phyloP scores from a whole-genome alignment of 2,797 vertebrate genomes.

The Cossypha niveicapilla region DNA sequence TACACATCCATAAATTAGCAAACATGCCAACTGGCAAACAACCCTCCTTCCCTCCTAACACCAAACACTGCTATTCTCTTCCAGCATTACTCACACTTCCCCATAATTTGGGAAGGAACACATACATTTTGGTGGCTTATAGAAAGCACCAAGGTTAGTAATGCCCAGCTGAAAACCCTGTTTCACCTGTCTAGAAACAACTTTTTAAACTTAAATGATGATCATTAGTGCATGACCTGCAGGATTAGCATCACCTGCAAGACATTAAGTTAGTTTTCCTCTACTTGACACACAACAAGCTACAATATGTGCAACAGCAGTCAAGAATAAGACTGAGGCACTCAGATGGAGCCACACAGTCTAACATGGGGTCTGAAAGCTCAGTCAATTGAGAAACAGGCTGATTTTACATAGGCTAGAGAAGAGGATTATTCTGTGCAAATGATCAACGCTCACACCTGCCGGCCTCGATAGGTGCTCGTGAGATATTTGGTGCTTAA shows the following conservation, averaged over 20 bases:
- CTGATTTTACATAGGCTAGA: not conserved
- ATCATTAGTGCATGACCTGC: not conserved
- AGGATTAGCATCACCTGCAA: not conserved
- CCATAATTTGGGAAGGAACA: not conserved
- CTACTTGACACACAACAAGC: not conserved
- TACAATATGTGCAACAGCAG: not conserved
- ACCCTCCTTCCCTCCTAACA: not conserved
- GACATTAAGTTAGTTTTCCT: not conserved
- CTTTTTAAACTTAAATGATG: not conserved
- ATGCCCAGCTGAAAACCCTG: not conserved
- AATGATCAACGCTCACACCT: not conserved
- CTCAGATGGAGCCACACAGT: not conserved
- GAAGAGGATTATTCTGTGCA: not conserved
- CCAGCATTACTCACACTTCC: not conserved
- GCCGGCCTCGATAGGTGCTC: not conserved
- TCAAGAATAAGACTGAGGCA: not conserved
- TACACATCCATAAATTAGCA: not conserved
- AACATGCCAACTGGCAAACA: not conserved
- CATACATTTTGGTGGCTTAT: not conserved
- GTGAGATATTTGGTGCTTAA: not conserved
- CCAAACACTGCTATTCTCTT: not conserved
- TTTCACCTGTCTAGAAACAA: not conserved
- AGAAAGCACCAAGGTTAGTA: not conserved
- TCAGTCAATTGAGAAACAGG: not conserved
- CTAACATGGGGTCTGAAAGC: not conserved